Percentiles rank a stretch among this genome's conserved stretches.
These are phyloP conservation scores for Steatornis caripensis DNA, from an alignment of 2,113 vertebrate species.

Conservation along the genomic window DNA sequence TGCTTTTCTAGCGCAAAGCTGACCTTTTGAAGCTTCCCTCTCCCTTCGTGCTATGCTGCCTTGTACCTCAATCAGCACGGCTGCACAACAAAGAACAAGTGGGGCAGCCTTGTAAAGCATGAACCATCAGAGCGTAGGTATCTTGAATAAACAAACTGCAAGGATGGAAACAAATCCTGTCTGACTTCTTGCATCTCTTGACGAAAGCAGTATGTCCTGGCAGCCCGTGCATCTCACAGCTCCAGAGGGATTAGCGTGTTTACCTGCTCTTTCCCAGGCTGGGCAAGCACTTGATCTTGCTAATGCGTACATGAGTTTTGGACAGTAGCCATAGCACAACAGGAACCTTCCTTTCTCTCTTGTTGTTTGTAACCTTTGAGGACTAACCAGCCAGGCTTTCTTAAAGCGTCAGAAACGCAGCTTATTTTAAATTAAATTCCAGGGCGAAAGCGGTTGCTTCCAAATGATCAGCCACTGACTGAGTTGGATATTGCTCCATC, in stretches of 20 bases:
- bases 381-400: background rate
- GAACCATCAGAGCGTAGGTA: background rate
- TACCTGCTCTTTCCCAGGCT: conserved; percentile 33
- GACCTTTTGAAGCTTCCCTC: background rate
- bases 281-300: background rate
- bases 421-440: background rate
- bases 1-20: background rate
- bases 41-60: background rate
- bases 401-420: background rate
- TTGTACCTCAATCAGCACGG: background rate
- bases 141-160: conserved; percentile 25
- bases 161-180: background rate
- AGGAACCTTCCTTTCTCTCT: background rate
- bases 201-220: background rate
- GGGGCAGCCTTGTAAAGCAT: background rate
- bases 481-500: background rate
- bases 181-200: background rate
- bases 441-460: background rate
- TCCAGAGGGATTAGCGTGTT: conserved; percentile 9
- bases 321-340: background rate
- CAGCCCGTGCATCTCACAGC: background rate
- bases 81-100: background rate
- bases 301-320: background rate
- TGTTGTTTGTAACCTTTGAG: background rate
- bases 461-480: background rate